Evolutionary conservation across 23 tunicate species (phyloP).

Genomic region (Ascidia mentula): DNA sequence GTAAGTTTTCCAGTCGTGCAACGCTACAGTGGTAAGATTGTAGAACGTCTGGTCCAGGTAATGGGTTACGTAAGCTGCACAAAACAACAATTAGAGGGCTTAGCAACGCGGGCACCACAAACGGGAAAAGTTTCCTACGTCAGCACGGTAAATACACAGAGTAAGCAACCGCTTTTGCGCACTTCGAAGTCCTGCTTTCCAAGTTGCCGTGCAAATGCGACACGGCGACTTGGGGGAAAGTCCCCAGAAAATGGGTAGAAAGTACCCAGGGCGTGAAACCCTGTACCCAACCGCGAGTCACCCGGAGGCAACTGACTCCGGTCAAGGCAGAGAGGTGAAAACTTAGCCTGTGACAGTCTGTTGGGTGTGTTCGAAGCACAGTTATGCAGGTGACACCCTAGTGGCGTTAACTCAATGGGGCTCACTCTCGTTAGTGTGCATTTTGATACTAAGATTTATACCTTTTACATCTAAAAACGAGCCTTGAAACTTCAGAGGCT

Average conservation of each 20-base stretch:
- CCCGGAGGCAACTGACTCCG: constrained; percentile 14
- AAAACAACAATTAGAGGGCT: neutral
- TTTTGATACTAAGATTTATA: neutral
- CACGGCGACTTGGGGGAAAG: constrained; percentile 63
- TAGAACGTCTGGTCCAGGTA: constrained; percentile 94
- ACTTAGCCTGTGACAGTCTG: constrained; percentile 47
- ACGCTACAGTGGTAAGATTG: constrained; percentile 90
- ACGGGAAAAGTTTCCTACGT: neutral
- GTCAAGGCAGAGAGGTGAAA: constrained; percentile 33
- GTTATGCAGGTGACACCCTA: constrained; percentile 31
- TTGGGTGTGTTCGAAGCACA: constrained; percentile 48
- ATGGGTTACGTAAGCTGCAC: constrained; percentile 71
- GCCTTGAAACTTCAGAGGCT: constrained; percentile 64
- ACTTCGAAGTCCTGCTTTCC: constrained; percentile 65
- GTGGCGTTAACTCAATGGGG: constrained; percentile 58
- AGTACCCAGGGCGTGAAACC: constrained; percentile 30
- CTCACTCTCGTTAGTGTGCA: constrained; percentile 37
- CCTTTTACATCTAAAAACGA: constrained; percentile 68
- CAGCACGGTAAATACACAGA: neutral
- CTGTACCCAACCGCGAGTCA: constrained; percentile 22
- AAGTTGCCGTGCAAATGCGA: constrained; percentile 27
- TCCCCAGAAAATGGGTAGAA: constrained; percentile 69
- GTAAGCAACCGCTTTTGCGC: neutral
- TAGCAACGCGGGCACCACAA: neutral
- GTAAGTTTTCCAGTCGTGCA: constrained; percentile 94